A percentile compares a stretch with the other conserved stretches of the same genome.
Conservation (phyloP, 2,797 vertebrate species). For the Kryptopterus vitreolus region DNA sequence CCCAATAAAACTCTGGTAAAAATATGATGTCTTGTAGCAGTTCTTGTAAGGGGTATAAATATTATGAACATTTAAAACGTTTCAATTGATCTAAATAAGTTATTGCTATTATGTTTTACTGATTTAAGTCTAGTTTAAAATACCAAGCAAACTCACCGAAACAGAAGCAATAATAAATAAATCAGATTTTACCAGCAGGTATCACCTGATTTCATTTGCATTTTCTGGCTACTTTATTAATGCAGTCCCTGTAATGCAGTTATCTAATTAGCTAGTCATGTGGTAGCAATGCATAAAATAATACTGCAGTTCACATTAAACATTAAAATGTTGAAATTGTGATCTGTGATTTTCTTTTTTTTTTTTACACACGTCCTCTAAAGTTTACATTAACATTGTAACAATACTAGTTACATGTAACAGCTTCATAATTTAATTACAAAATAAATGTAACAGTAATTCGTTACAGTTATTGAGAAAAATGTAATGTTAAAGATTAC, state of each 20-base stretch:
- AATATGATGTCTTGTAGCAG: background rate
- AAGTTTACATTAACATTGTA: too few species aligned
- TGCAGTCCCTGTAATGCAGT: background rate
- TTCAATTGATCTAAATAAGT: background rate
- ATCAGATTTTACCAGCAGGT: background rate
- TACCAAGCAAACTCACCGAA: background rate
- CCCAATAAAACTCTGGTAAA: conserved; percentile 58
- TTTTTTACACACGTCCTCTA: too few species aligned
- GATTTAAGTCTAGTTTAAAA: background rate
- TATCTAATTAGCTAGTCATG: background rate
- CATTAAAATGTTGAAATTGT: background rate
- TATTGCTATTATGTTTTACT: background rate
- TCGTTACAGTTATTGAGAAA: too few species aligned
- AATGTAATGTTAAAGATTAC: too few species aligned
- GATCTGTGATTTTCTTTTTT: too few species aligned
- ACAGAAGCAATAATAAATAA: background rate
- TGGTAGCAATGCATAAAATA: background rate
- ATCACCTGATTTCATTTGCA: background rate
- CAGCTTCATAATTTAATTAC: too few species aligned
- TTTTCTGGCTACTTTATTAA: background rate
- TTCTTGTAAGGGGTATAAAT: background rate
- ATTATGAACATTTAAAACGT: background rate
- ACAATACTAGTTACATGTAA: too few species aligned
- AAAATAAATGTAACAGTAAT: too few species aligned
- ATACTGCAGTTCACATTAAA: background rate